Evolutionary conservation across 2,113 vertebrate species (phyloP), one percentile per base, ranked within the genome.

Genomic region (Lophius piscatorius): DNA sequence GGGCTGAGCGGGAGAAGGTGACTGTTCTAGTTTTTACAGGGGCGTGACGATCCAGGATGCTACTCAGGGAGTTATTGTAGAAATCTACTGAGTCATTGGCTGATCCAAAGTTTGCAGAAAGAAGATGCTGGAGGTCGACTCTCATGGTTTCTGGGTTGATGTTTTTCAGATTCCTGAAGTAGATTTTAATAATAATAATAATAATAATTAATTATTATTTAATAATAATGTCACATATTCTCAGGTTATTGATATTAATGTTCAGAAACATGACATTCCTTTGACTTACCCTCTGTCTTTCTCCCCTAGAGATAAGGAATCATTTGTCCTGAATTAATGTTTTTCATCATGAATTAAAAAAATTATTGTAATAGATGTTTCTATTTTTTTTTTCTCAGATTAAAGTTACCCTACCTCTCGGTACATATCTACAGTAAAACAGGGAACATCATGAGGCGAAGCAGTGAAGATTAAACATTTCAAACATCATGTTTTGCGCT

Each of bases 401-500:
- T 60, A 76, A 84, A n/a, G 66, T 55, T n/a, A 35, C 22, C 59
- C 36, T 24, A 38, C 72, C 68, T 67, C 57, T 55, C 64, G 21
- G 67, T 55, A 65, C 59, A 34, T 59, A 41, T 73, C 39, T 13
- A 21, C 63, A 38, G 59, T 63, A 51, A 63, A 65, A 66, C 81
- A 82, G 81, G 89, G n/a, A n/a, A n/a, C 88, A 76, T 70, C 55
- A 55, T 17, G 28, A 47, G 40, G 63, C 63, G 45, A 69, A 61
- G 52, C 56, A 44, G 39, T 28, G 70, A 67, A 85, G 85, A 91
- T 92, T 88, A 83, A 76, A 91, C 86, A 81, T 62, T 84, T 78
- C 84, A 57, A 40, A 82, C 77, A 5, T 80, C 70, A 70, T 50
- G 56, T 21, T 52, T 64, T 61, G 60, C 75, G 60, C 75, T 63